Base-by-base conservation (phyloP, 2,113 vertebrate genomes). In the Equus przewalskii region DNA sequence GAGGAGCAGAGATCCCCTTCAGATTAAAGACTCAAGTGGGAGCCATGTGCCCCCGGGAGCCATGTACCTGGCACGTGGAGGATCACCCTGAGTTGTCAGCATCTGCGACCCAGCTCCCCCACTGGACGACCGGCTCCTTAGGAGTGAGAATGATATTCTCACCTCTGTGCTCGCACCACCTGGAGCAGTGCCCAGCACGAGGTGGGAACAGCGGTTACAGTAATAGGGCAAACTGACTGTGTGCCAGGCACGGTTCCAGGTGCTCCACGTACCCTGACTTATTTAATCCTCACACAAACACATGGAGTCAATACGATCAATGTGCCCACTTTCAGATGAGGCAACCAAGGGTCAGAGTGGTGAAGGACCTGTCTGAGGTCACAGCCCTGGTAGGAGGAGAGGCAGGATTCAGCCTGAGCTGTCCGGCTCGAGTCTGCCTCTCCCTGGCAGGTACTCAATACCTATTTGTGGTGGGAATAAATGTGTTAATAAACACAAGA, bases 61-160 rank as follows among this genome's bases (percentile, higher is more conserved):
- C 58, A 1, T 7, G 58, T 1, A 12, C 30, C 9, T 12, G 2
- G 2, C 8, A 18, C 6, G 9, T 18, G 10, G 46, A 19, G 75
- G 28, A 21, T 51, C 54, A 78, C 28, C 9, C 30, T 10, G 10
- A 51, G 1, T n/a, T 54, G 28, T 33, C 58, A 60, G 58, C 7
- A 51, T n/a, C 18, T 18, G 46, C 16, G 19, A 6, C 16, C 46
- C 46, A 1, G 1, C 5, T 10, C 46, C 75, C 75, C 28, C 7
- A 5, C 26, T 21, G 70, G 70, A 11, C 13, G 36, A 21, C 10
- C 4, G 2, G 2, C 72, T 46, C 36, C 41, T 75, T 14, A 41
- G 70, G n/a, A 6, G 73, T 8, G 8, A 49, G 14, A 30, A 46
- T 24, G 28, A 30, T 49, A 33, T 21, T 19, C 46, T 79, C 76